Conservation (phyloP, 2,888 invertebrate species). For the Plebejus anna region DNA sequence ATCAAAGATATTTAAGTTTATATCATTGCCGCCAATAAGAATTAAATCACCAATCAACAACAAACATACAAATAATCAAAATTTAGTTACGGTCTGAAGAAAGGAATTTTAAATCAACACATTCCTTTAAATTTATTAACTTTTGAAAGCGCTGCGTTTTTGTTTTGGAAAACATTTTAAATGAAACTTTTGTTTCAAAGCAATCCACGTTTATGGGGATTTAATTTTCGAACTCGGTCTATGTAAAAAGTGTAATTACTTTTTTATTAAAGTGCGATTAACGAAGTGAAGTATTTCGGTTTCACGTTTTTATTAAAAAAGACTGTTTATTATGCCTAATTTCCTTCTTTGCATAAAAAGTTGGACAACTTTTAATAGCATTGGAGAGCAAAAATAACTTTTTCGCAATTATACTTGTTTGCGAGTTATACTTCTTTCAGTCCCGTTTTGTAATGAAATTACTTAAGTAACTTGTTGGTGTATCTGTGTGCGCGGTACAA, state of each 20-base stretch:
- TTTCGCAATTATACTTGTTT: slow-evolving; percentile 20
- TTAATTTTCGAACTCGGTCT: slow-evolving; percentile 45
- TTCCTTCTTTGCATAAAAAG: slow-evolving; percentile 9
- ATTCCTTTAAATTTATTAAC: slow-evolving; percentile 49
- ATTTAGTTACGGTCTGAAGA: slow-evolving; percentile 46
- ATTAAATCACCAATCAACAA: no score
- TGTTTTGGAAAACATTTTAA: slow-evolving; percentile 46
- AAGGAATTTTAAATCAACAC: slow-evolving; percentile 50
- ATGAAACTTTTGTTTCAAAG: slow-evolving; percentile 46
- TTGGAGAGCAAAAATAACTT: slow-evolving; percentile 23
- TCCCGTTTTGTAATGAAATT: background rate
- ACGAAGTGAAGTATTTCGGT: slow-evolving; percentile 31
- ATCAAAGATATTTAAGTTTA: no score
- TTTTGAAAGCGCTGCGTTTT: slow-evolving; percentile 45
- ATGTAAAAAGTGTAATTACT: slow-evolving; percentile 40
- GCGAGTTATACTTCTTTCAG: slow-evolving; percentile 16
- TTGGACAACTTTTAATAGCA: slow-evolving; percentile 24
- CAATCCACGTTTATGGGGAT: slow-evolving; percentile 26
- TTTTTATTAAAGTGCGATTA: slow-evolving; percentile 35
- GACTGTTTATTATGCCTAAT: slow-evolving; percentile 34
- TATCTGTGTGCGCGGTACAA: background rate
- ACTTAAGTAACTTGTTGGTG: slow-evolving; percentile 6
- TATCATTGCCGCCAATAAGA: no score
- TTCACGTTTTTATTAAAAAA: slow-evolving; percentile 30
- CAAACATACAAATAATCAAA: no score